Base-by-base conservation (phyloP, 2,888 invertebrate genomes). In the Epinotia brunnichana region DNA sequence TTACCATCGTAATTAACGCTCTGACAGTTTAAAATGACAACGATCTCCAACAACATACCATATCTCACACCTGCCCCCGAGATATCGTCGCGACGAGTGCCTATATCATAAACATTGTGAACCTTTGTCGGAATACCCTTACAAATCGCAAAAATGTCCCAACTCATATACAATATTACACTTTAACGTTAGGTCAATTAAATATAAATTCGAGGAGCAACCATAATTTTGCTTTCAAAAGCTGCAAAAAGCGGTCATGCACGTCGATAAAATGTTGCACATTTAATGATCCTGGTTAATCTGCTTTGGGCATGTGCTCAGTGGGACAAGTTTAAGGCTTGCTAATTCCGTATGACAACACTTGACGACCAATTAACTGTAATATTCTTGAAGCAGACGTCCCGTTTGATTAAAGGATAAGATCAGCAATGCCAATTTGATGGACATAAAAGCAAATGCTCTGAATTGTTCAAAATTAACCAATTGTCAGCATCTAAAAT, bases 51-150 rank as follows among this genome's bases (percentile, higher is more conserved):
- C 73, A 74, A 75, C 77, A 76, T 77, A 77, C 70, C 74, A 76
- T 75, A 68, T 68, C 75, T 78, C 76, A 76, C 82, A 83, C 81
- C 83, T 83, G 81, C 76, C 77, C 74, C 69, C 63, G 35, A 75
- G 69, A 71, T 77, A 77, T 76, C 77, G 74, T 73, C 74, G 64
- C 69, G 56, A 72, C 74, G 66, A 78, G 76, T 77, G 51, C 24
- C 21, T 69, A 24, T 67, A 54, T 71, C 78, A 76, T 74, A 77
- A 61, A 75, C 76, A 74, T 48, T 48, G 48, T 74, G 70, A 70
- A 76, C 76, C 76, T 77, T 80, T 78, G 77, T 75, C 74, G 77
- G 77, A 64, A 77, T 76, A 72, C 60, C 64, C 76, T 73, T 75
- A 77, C 76, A 76, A 77, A 77, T 77, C 76, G 75, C 70, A 71